Evolutionary conservation across 2,113 vertebrate species (phyloP).

Genomic region (Megaceryle maxima): DNA sequence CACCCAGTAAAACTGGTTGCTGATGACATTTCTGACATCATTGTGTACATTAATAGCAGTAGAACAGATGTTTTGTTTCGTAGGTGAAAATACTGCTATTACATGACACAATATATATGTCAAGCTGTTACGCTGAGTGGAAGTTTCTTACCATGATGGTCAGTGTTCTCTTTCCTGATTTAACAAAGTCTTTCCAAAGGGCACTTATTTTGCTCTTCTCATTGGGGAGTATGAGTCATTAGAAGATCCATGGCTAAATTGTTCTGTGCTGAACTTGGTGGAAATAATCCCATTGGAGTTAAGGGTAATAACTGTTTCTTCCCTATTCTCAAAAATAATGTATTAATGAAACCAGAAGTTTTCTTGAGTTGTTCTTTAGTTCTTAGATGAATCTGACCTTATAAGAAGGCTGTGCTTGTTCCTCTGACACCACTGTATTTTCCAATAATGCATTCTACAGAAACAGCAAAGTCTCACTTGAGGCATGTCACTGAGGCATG

Average conservation of each 20-base stretch:
- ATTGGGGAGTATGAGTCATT: not conserved
- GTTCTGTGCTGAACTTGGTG: not conserved
- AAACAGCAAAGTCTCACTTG: not conserved
- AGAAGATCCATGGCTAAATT: not conserved
- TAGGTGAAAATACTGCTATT: not conserved
- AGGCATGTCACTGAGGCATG: not conserved
- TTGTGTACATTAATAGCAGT: not conserved
- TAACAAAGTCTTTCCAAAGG: not conserved
- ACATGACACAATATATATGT: not conserved
- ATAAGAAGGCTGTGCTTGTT: not conserved
- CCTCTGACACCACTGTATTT: not conserved
- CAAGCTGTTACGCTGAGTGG: not conserved
- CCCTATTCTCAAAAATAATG: not conserved
- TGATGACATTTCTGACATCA: not conserved
- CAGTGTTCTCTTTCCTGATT: not conserved
- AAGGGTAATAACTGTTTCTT: not conserved
- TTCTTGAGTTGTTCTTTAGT: not conserved
- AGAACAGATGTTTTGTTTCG: not conserved
- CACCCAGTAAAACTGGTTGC: not conserved
- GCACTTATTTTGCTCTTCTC: not conserved
- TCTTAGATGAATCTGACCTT: not conserved
- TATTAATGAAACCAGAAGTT: not conserved
- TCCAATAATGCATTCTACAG: not conserved
- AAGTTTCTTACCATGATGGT: not conserved
- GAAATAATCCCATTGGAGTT: not conserved